Base-by-base conservation (phyloP, 2,888 invertebrate species). In the Pseudolycoriella hygida region DNA sequence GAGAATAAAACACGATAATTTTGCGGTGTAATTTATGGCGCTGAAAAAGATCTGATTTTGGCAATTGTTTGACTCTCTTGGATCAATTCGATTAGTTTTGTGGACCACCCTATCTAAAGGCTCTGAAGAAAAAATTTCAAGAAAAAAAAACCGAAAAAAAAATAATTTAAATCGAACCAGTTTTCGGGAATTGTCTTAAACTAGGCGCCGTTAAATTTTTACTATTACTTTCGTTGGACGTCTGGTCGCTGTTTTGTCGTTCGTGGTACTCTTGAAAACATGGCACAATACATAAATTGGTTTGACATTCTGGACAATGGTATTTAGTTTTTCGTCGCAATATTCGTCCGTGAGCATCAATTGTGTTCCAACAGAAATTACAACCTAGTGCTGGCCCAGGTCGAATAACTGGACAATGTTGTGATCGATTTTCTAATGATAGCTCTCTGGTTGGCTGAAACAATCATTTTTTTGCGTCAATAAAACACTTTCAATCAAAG, bases 321-420 rank as follows among this genome's bases (percentile, higher is more conserved):
- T 86, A 88, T 62, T 88, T 87, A 2, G 88, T 88, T 67, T 88
- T 88, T 48, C 87, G 72, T 40, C 88, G 73, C 43, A 87, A 68
- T 55, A 86, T 86, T 51, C 87, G 69, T 32, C 85, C 85, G 64
- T 81, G 80, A 40, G 75, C 76, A 60, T 88, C 87, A 40, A 86
- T 82, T 1, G 87, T 86, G 61, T 88, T 88, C 88, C 88, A 88
- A 66, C 88, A 88, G 61, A 80, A 87, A 66, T 87, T 87, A 65
- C 88, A 88, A 53, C 86, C 84, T 50, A 88, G 67, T 2, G 87
- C 86, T 4, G 88, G 86, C 1, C 88, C 88, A 8, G 80, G 77
- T 45, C 88, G 69, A 43, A 84, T 77, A 10, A 81, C 82, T 8
- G 87, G 88, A 58, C 87, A 87, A 64, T 88, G 87, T 56, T 81